phyloP scores from a whole-genome alignment of 1,140 invertebrate genomes.

The Nixonia krombeini region DNA sequence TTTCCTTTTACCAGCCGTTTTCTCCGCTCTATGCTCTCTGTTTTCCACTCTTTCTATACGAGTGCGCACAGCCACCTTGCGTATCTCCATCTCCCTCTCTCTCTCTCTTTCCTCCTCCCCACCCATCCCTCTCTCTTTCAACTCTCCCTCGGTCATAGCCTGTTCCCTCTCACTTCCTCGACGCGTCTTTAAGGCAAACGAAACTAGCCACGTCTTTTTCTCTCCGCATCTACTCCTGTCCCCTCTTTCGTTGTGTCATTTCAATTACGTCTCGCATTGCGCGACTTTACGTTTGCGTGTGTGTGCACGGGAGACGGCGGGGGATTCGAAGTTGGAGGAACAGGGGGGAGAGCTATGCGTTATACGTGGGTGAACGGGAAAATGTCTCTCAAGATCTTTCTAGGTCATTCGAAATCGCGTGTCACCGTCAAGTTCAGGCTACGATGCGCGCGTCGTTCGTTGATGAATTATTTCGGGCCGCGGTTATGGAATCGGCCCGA shows the following conservation, averaged over 20 bases:
- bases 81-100: constrained; percentile 18
- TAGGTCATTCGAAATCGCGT: constrained; percentile 64
- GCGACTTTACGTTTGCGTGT: constrained; percentile 42
- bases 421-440: constrained; percentile 52
- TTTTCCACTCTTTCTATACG: constrained; percentile 63
- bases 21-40: constrained; percentile 60
- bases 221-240: too few relatives aligned
- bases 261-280: constrained; percentile 61
- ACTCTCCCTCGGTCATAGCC: too few relatives aligned
- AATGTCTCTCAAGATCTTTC: constrained; percentile 68
- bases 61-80: constrained; percentile 30
- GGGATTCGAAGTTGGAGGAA: neutral
- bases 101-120: constrained; percentile 13
- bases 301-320: constrained; percentile 16
- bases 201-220: constrained; percentile 4
- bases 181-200: constrained; percentile 17
- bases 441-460: too few relatives aligned
- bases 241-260: constrained; percentile 39
- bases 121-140: constrained; percentile 3
- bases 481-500: too few relatives aligned
- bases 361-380: constrained; percentile 69
- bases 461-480: constrained; percentile 1
- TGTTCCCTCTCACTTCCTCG: neutral
- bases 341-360: constrained; percentile 28
- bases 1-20: constrained; percentile 65